Conservation (phyloP, 2,113 vertebrate genomes). For the Zosterops borbonicus region DNA sequence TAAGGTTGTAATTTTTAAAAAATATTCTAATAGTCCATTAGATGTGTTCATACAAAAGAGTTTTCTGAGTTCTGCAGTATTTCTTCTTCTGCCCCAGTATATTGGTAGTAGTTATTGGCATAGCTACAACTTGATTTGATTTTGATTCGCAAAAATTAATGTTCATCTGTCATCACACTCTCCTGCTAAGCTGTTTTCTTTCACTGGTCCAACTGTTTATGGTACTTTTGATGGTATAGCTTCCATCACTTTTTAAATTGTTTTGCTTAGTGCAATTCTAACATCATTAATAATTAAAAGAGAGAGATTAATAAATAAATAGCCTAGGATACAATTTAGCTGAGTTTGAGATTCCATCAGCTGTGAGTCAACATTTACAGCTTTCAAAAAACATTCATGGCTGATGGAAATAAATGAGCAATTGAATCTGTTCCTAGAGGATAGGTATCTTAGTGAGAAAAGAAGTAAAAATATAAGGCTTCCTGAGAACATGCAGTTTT, state of each 20-base stretch:
- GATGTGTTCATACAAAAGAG: not conserved
- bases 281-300: slow-evolving; percentile 41
- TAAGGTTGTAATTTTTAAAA: not conserved
- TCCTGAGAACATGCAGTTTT: not conserved
- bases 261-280: not conserved
- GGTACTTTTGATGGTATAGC: not conserved
- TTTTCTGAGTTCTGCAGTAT: not conserved
- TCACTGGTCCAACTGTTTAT: not conserved
- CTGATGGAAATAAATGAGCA: not conserved
- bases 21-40: not conserved
- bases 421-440: not conserved
- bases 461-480: not conserved
- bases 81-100: not conserved
- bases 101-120: not conserved
- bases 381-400: not conserved
- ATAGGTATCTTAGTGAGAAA: not conserved
- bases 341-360: not conserved
- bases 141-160: not conserved
- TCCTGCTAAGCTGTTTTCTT: not conserved
- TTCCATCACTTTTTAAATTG: slow-evolving; percentile 19
- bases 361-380: slow-evolving; percentile 32
- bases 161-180: not conserved
- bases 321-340: not conserved
- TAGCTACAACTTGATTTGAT: not conserved
- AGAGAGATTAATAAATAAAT: slow-evolving; percentile 47